Conservation (phyloP, 2,797 vertebrate species). For the Orientallactaga sibirica region DNA sequence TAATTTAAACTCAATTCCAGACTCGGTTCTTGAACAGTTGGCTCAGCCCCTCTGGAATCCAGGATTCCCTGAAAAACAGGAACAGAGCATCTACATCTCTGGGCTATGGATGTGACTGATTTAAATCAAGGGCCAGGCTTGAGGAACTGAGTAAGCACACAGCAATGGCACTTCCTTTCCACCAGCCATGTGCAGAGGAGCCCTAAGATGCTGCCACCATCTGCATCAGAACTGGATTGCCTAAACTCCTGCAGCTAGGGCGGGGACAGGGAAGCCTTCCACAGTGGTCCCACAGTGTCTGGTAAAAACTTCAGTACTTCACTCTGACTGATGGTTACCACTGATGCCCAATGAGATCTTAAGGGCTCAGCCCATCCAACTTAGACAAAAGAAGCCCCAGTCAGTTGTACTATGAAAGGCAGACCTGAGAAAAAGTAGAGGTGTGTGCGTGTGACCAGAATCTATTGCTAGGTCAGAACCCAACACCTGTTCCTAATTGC, state of each 20-base stretch:
- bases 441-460: neutral
- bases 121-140: neutral
- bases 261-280: neutral
- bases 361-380: neutral
- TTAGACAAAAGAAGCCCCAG: neutral
- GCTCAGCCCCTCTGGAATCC: neutral
- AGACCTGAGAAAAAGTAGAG: neutral
- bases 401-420: neutral
- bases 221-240: constrained; percentile 43
- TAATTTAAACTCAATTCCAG: constrained; percentile 19
- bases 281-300: neutral
- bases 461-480: rapidly evolving
- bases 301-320: constrained; percentile 41
- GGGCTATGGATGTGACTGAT: neutral
- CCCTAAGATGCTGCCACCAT: neutral
- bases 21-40: neutral
- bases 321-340: neutral
- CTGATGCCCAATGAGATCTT: neutral
- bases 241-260: neutral
- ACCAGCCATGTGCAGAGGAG: neutral
- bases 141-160: neutral
- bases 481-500: rapidly evolving
- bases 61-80: neutral
- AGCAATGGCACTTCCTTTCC: neutral
- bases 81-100: neutral